Conservation (phyloP, 2,888 invertebrate species). For the Heteropelma amictum region DNA sequence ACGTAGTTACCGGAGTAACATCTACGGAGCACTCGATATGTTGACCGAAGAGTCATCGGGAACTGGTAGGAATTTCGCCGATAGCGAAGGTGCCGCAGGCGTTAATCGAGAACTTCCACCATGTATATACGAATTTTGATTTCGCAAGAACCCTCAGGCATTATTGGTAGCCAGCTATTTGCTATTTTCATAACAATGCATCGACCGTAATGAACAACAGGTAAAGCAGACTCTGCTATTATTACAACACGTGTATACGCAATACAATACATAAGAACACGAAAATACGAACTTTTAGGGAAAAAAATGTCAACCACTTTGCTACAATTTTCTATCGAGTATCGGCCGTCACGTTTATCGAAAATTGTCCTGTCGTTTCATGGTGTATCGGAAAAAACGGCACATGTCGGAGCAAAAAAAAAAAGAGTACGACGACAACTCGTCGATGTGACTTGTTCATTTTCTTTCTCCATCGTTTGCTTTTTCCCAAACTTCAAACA, state of each 20-base stretch:
- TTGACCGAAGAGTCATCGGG: too few species aligned
- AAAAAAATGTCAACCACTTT: not conserved
- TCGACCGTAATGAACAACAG: not conserved
- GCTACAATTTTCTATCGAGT: too few species aligned
- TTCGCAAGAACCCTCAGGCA: not conserved
- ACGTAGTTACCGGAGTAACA: too few species aligned
- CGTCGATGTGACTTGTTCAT: constrained; percentile 8
- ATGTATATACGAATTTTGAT: not conserved
- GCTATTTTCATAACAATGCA: not conserved
- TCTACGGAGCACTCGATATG: too few species aligned
- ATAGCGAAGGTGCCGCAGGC: not conserved
- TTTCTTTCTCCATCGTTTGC: not conserved
- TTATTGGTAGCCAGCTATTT: not conserved
- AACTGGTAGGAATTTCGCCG: not conserved
- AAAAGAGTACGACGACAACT: not conserved
- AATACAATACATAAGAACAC: too few species aligned
- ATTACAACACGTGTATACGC: too few species aligned
- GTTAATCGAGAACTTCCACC: not conserved
- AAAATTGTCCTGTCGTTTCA: not conserved
- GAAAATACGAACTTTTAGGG: too few species aligned
- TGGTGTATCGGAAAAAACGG: not conserved
- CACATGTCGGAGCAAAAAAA: not conserved
- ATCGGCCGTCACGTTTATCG: not conserved
- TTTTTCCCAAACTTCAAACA: not conserved
- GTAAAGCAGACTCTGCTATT: too few species aligned